Evolutionary conservation across 2,113 vertebrate species (phyloP), one percentile per base, ranked within the genome.

Genomic region (Nesoenas mayeri): DNA sequence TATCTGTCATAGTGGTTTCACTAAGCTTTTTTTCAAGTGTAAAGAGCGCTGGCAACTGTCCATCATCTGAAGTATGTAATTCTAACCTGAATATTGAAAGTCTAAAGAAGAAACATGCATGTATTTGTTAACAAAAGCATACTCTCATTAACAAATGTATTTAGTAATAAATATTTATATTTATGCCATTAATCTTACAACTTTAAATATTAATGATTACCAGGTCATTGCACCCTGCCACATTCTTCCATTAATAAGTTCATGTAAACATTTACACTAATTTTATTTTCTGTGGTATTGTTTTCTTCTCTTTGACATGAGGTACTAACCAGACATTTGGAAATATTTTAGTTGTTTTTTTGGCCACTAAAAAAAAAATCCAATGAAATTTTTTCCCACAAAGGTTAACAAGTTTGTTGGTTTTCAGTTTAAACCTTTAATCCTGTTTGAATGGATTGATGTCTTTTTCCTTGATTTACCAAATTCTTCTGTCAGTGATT

Each of bases 341-440:
- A 80, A 82, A 91, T 85, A 64, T 47, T 73, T 73, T 5, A 69
- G 38, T 74, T 74, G 56, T 48, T 65, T 85, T 10, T 88, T 97
- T 95, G 50, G 72, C 58, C 38, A 73, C 62, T 95, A 71, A 90
- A 95, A 90, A 95, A 85, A 87, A 75, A 67, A 51, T 36, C 32
- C 26, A 79, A 57, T 77, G 58, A 57, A 91, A 70, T 58, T 82
- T 97, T 95, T 97, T 97, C 91, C 85, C 92, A 95, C 71, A 95
- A 92, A 96, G 51, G 74, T 65, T 91, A 89, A 92, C 19, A 79
- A 95, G 65, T 94, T 90, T 95, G 80, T 83, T 95, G 83, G 89
- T 97, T 96, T 97, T 97, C 72, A 94, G 31, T 91, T 81, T 91
- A 96, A 97, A 95, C 61, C 92, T 96, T 97, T 97, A 94, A 94